Evolutionary conservation across 2,888 invertebrate species (phyloP).

Genomic region (Charanyca ferruginea): DNA sequence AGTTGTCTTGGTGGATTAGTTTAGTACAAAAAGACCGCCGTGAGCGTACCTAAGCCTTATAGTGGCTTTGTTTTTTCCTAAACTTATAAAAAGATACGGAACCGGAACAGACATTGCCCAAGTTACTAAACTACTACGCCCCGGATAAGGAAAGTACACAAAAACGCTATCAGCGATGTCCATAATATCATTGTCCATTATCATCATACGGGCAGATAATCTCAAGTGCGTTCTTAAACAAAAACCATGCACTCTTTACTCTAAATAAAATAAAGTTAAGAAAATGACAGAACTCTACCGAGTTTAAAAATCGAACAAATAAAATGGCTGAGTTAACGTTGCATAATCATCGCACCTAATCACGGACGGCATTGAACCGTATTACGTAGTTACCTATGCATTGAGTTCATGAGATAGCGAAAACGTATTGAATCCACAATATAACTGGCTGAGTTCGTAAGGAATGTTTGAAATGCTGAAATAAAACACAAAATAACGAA

Average conservation of each 20-base stretch:
- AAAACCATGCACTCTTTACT: not conserved
- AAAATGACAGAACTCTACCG: slow-evolving; percentile 1
- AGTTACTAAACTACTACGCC: not conserved
- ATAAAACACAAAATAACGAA: slow-evolving; percentile 63
- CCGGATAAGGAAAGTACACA: slow-evolving; percentile 39
- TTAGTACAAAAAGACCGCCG: too few relatives aligned
- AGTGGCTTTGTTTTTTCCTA: not conserved
- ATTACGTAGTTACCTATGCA: slow-evolving; percentile 56
- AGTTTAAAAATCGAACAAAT: slow-evolving; percentile 41
- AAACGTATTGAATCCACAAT: slow-evolving; percentile 21
- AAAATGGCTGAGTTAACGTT: slow-evolving; percentile 58
- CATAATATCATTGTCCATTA: too few relatives aligned
- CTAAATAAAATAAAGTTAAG: not conserved
- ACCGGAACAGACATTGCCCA: slow-evolving; percentile 9
- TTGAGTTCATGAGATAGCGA: slow-evolving; percentile 18
- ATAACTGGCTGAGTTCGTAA: slow-evolving; percentile 13
- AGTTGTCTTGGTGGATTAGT: too few relatives aligned
- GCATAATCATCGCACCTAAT: slow-evolving; percentile 66
- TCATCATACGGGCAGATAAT: slow-evolving; percentile 22
- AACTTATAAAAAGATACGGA: not conserved
- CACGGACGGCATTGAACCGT: slow-evolving; percentile 63
- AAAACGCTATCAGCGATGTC: slow-evolving; percentile 15
- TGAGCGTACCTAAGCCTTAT: too few relatives aligned
- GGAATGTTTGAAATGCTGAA: slow-evolving; percentile 30
- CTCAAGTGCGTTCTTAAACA: slow-evolving; percentile 20